Conservation (phyloP, 2,797 vertebrate genomes). For the Buphagus erythrorhynchus region DNA sequence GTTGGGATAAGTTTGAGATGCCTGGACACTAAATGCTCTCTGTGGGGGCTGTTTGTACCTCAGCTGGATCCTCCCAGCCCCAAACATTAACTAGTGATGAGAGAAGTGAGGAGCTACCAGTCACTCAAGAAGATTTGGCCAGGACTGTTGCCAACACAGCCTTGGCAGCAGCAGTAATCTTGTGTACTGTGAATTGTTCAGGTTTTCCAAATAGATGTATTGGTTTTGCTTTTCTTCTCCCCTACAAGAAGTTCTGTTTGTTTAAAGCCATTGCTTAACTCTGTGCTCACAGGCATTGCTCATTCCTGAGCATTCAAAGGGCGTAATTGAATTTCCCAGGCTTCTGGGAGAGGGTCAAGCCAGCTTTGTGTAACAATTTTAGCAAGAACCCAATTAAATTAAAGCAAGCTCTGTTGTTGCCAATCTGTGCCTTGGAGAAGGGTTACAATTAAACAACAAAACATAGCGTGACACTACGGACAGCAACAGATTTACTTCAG, state of each 20-base stretch:
- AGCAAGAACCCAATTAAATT: constrained; percentile 39
- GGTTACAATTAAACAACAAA: constrained; percentile 44
- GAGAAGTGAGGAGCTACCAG: constrained; percentile 23
- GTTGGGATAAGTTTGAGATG: neutral
- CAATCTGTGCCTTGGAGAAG: constrained; percentile 20
- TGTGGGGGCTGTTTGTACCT: neutral
- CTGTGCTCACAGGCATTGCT: constrained; percentile 26
- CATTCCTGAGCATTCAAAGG: constrained; percentile 38
- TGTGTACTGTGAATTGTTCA: constrained; percentile 37
- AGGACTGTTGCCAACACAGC: constrained; percentile 19
- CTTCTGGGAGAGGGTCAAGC: constrained; percentile 53
- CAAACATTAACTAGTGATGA: neutral
- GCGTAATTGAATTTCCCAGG: constrained; percentile 34
- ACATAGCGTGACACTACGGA: neutral
- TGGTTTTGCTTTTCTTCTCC: constrained; percentile 32
- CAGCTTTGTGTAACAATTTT: constrained; percentile 44
- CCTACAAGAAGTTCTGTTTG: constrained; percentile 36
- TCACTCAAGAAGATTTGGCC: constrained; percentile 11
- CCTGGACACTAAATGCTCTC: neutral
- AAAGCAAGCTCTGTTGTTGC: constrained; percentile 8
- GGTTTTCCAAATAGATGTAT: constrained; percentile 35
- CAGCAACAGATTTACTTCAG: neutral
- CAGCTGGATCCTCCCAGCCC: neutral
- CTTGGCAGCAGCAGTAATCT: constrained; percentile 20
- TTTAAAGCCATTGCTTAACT: constrained; percentile 55